Evolutionary conservation across 2,797 vertebrate genomes (phyloP).

Genomic region (Cryptoprocta ferox): DNA sequence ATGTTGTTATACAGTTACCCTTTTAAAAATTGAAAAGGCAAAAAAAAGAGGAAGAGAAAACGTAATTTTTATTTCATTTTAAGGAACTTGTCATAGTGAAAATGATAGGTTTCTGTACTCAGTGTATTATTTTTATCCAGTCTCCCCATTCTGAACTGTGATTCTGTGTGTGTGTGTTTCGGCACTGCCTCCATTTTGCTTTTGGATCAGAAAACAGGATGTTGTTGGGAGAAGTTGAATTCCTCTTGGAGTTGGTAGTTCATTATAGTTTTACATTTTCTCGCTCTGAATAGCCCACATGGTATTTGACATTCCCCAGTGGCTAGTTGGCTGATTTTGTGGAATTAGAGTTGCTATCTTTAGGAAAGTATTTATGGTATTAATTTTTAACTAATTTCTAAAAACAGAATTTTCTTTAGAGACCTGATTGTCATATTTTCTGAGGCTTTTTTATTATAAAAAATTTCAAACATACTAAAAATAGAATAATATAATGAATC

Average conservation of each 20-base stretch:
- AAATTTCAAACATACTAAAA: constrained; percentile 16
- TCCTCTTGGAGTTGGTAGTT: constrained; percentile 38
- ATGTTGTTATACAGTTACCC: not conserved
- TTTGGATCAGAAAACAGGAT: not conserved
- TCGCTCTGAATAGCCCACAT: not conserved
- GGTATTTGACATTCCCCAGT: constrained; percentile 49
- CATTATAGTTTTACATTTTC: constrained; percentile 44
- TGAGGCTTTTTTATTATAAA: not conserved
- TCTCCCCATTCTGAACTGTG: not conserved
- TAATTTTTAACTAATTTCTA: constrained; percentile 47
- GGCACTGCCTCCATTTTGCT: not conserved
- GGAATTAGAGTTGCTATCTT: constrained; percentile 42
- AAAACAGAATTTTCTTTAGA: not conserved
- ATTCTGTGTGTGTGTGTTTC: not conserved
- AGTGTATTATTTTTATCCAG: not conserved
- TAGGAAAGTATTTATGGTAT: constrained; percentile 34
- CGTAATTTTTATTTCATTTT: not conserved
- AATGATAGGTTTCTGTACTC: not conserved
- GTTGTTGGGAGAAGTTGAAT: constrained; percentile 5
- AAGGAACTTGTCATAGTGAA: not conserved
- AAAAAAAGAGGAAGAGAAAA: not conserved
- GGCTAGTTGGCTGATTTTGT: constrained; percentile 53
- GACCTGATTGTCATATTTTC: not conserved
- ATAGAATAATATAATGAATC: not conserved
- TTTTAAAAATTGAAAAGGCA: not conserved